Conservation (phyloP, 2,113 vertebrate species). For the Crotalus horridus region DNA sequence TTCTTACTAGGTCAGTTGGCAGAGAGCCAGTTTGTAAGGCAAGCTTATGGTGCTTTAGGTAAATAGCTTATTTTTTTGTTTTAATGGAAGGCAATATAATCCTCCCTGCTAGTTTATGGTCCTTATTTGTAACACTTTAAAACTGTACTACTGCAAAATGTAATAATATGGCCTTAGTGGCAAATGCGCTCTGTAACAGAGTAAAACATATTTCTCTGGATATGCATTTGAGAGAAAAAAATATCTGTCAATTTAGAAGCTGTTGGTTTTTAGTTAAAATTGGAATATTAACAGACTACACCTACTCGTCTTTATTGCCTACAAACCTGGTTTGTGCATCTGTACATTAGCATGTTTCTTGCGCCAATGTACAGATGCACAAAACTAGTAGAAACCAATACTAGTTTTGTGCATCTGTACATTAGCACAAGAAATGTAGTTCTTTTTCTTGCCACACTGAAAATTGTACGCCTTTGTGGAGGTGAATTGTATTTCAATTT, state of each 20-base stretch:
- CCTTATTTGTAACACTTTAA: conserved; percentile 50
- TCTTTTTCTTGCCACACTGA: background rate
- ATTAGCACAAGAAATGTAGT: background rate
- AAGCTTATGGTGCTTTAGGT: background rate
- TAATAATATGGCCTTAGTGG: conserved; percentile 39
- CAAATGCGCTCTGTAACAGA: conserved; percentile 34
- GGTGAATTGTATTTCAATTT: conserved; percentile 11
- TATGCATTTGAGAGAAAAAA: background rate
- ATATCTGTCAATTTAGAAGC: background rate
- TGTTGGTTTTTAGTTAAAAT: conserved; percentile 5
- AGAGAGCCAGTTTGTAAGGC: conserved; percentile 41
- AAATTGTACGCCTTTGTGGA: background rate
- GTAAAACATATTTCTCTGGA: conserved; percentile 20
- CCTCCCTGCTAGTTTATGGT: conserved; percentile 48
- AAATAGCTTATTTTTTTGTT: conserved; percentile 20
- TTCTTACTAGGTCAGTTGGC: conserved; percentile 45
- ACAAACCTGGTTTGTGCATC: background rate
- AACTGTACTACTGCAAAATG: conserved; percentile 40
- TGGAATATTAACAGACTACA: background rate
- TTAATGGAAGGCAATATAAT: conserved; percentile 45
- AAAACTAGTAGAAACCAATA: background rate
- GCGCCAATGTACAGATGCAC: too few species aligned
- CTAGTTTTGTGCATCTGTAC: background rate
- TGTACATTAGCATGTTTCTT: background rate
- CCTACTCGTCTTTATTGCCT: background rate